Evolutionary conservation across 1,140 invertebrate species (phyloP).

Genomic region (Zaprionus tsacasi): DNA sequence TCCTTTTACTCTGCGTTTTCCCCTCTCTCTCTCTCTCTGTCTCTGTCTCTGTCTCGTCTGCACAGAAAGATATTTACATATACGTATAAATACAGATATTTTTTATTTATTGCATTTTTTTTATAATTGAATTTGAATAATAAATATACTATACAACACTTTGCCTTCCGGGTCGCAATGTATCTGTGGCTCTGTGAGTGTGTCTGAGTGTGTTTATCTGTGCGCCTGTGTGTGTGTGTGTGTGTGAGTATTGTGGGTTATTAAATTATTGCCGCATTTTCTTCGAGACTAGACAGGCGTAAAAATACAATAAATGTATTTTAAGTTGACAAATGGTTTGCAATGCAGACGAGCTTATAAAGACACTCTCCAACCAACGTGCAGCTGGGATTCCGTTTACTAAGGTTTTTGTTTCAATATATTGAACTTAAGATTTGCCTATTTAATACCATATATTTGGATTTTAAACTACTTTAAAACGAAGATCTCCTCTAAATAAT

Average conservation of each 20-base stretch:
- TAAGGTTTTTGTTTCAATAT: neutral
- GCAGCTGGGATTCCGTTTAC: neutral
- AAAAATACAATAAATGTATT: conserved; percentile 74
- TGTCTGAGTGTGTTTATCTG: neutral
- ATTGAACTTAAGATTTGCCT: neutral
- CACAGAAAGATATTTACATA: conserved; percentile 43
- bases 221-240: conserved; percentile 22
- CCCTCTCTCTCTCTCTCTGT: conserved; percentile 10
- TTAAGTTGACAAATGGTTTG: conserved; percentile 75
- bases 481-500: neutral
- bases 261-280: conserved; percentile 74
- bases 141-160: conserved; percentile 67
- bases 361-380: conserved; percentile 2
- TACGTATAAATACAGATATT: conserved; percentile 23
- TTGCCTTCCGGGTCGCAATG: conserved; percentile 44
- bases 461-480: neutral
- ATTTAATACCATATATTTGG: neutral
- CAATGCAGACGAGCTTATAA: conserved; percentile 32
- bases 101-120: conserved; percentile 72
- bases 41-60: conserved; percentile 28
- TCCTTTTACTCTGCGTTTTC: conserved; percentile 52
- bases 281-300: conserved; percentile 55
- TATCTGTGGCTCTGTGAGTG: neutral
- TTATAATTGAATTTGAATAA: conserved; percentile 80
- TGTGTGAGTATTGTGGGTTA: conserved; percentile 61